Evolutionary conservation across 2,113 vertebrate genomes (phyloP), one percentile per base, ranked within the genome.

Genomic region (Megaptera novaeangliae): DNA sequence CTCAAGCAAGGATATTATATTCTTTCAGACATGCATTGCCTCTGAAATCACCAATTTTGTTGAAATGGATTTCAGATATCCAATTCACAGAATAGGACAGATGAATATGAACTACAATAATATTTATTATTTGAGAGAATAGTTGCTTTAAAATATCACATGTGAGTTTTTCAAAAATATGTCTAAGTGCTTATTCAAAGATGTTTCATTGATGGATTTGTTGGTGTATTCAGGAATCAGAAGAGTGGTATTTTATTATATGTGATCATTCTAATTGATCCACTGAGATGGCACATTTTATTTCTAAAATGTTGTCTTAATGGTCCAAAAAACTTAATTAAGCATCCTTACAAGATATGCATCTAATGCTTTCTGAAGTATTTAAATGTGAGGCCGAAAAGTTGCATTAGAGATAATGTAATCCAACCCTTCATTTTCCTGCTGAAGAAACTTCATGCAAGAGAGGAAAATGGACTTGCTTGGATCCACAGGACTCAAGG

Each of bases 81-180:
- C 89, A 87, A 94, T 23, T 64, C 94, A 95, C 69, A 97, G 52
- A 15, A 84, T 46, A 97, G 94, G 44, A 71, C 5, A 44, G 20
- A 91, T 17, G 6, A 88, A 31, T 69, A 83, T 63, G 68, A 87
- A 83, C 83, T 29, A 2, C 2, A 86, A 8, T 78, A 95, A 49
- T 59, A 94, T 97, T 94, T 85, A 46, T 59, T 75, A 74, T 83
- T 92, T 82, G 39, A 91, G 31, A 71, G 52, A 84, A 80, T 44
- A 59, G 5, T 39, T 75, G 15, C 44, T 88, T 91, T 84, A 82
- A 93, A 77, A 75, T 85, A 63, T 34, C 34, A 69, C 15, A 55
- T 34, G 1, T 11, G 29, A 64, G 21, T 69, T 95, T 34, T 17
- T 83, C 12, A 77, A 80, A 93, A 93, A 64, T 61, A 59, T 83